Conservation (phyloP, 1,140 invertebrate species). For the Lasioglossum albipes region DNA sequence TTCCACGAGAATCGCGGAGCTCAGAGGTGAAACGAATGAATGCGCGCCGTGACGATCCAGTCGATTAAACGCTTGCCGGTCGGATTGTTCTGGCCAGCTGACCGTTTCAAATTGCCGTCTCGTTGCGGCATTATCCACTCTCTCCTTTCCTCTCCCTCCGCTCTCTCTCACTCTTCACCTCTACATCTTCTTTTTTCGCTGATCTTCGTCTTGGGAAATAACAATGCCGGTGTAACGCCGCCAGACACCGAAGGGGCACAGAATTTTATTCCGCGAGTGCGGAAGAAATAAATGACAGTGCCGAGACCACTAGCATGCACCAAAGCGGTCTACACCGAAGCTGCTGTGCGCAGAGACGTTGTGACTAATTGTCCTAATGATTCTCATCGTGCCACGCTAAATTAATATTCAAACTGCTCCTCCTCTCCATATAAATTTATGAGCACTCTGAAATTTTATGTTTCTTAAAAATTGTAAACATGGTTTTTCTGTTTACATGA, state of each 20-base stretch:
- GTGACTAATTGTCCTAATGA: no score
- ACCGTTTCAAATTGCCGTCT: conserved; percentile 1
- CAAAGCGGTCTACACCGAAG: not conserved
- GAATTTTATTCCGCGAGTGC: not conserved
- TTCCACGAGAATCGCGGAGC: not conserved
- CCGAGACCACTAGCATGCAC: not conserved
- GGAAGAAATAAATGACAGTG: not conserved
- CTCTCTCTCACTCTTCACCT: no score
- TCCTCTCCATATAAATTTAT: no score
- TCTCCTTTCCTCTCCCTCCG: no score
- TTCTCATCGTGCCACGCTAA: no score
- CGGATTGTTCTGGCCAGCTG: not conserved
- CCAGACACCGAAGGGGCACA: not conserved
- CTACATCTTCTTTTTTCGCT: not conserved
- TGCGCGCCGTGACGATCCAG: not conserved
- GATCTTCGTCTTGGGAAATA: conserved; percentile 1
- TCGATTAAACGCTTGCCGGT: not conserved
- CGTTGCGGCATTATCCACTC: not conserved
- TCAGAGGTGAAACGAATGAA: not conserved
- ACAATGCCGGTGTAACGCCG: not conserved
- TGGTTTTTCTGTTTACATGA: no score
- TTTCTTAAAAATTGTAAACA: no score
- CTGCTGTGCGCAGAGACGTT: not conserved
- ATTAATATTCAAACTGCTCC: no score
- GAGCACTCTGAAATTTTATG: no score